Conservation (phyloP, 2,113 vertebrate genomes). For the Rhea pennata region DNA sequence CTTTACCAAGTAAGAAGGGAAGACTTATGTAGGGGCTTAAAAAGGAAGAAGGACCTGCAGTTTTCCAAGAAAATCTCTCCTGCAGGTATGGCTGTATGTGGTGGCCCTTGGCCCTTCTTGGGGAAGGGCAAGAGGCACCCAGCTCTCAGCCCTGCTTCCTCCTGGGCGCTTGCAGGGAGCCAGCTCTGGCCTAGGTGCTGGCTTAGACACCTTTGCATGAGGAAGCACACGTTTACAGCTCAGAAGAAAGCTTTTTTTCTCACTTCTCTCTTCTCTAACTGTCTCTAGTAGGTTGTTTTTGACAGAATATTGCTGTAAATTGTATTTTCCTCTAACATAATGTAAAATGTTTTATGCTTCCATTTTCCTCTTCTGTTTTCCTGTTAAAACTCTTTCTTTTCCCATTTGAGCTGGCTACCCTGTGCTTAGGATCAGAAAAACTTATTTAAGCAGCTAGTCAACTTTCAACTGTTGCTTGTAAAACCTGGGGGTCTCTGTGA, state of each 20-base stretch:
- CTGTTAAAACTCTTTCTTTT: constrained; percentile 11
- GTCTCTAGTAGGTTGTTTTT: background rate
- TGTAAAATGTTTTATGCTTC: constrained; percentile 50
- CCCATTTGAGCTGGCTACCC: constrained; percentile 33
- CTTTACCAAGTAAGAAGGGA: background rate
- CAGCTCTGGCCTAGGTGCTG: too few species aligned
- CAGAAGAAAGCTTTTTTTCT: background rate
- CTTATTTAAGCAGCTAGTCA: constrained; percentile 53
- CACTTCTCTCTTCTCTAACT: background rate
- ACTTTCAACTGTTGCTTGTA: background rate
- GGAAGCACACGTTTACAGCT: background rate
- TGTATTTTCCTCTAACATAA: background rate
- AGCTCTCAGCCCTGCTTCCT: too few species aligned
- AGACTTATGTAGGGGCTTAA: background rate
- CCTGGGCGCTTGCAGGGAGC: too few species aligned
- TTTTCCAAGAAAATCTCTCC: background rate
- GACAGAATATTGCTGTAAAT: background rate
- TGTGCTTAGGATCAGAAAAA: constrained; percentile 21
- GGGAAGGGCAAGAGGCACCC: too few species aligned
- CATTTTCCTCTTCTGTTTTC: constrained; percentile 27
- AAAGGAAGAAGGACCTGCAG: background rate
- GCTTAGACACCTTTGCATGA: too few species aligned
- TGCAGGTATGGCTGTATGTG: rapidly evolving
- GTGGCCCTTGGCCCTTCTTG: background rate
- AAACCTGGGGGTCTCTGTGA: background rate